Evolutionary conservation across 1,140 invertebrate species (phyloP).

Genomic region (Macrobrachium rosenbergii): DNA sequence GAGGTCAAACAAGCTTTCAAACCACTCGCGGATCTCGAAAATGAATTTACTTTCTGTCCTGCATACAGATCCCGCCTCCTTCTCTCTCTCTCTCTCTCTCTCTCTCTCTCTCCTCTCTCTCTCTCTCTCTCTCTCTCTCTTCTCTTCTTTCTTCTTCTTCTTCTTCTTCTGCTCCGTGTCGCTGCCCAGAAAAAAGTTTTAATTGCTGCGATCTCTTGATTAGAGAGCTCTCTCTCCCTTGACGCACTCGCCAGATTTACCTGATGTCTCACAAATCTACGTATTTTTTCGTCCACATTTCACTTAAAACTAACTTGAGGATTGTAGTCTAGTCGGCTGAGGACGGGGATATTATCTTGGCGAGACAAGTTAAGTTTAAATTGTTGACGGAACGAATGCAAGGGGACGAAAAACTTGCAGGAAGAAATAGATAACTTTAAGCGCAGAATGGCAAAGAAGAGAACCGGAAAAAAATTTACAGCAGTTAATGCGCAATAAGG

Average conservation of each 20-base stretch:
- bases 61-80: neutral
- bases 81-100: neutral
- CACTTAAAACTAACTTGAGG: neutral
- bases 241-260: slow-evolving; percentile 17
- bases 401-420: too few species aligned
- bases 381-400: too few species aligned
- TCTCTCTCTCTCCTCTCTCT: slow-evolving; percentile 13
- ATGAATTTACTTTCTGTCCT: too few species aligned
- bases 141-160: neutral
- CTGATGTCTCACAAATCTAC: slow-evolving; percentile 8
- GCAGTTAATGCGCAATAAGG: too few species aligned
- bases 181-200: slow-evolving; percentile 20
- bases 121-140: neutral
- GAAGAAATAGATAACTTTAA: too few species aligned
- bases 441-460: too few species aligned
- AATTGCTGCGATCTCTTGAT: slow-evolving; percentile 29
- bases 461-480: too few species aligned
- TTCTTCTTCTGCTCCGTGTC: neutral
- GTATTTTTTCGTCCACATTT: neutral
- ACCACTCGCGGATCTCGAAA: too few species aligned
- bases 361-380: too few species aligned
- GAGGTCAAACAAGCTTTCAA: too few species aligned
- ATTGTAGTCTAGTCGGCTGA: too few species aligned
- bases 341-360: too few species aligned
- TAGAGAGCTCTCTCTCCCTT: slow-evolving; percentile 27